A percentile compares a stretch with the other conserved stretches of the same genome.
Evolutionary conservation across 2,797 vertebrate genomes (phyloP).

Genomic region (Ambastaia sidthimunki): DNA sequence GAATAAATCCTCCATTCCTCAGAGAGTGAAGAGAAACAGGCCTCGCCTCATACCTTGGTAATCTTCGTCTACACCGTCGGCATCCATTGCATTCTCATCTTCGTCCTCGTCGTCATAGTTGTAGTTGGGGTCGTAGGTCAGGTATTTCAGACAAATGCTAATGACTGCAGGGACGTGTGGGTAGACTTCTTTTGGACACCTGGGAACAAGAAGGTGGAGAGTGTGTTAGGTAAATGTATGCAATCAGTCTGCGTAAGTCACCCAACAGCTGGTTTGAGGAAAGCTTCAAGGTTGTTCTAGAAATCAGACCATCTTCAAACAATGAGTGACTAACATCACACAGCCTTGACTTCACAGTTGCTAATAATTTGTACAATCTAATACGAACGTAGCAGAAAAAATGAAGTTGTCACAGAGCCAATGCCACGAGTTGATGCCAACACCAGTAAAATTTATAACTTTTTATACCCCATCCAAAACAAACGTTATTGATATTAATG

Average conservation of each 20-base stretch:
- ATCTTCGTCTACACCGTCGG: slow-evolving; percentile 94
- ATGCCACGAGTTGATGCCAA: too few relatives aligned
- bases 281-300: background rate
- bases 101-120: slow-evolving; percentile 99
- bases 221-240: background rate
- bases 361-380: too few relatives aligned
- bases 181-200: slow-evolving; percentile 98
- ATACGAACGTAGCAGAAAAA: too few relatives aligned
- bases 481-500: background rate
- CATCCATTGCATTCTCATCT: slow-evolving; percentile 98
- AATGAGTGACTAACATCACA: too few relatives aligned
- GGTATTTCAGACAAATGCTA: slow-evolving; percentile 97
- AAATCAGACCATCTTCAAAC: too few relatives aligned
- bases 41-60: slow-evolving; percentile 87
- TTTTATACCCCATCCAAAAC: background rate
- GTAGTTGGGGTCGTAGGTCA: slow-evolving; percentile 99
- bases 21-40: background rate
- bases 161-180: slow-evolving; percentile 97
- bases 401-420: too few relatives aligned
- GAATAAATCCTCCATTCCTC: slow-evolving; percentile 3
- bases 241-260: background rate
- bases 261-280: background rate
- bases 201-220: slow-evolving; percentile 53
- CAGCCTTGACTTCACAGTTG: too few relatives aligned
- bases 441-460: too few relatives aligned